Conservation (phyloP, 2,113 vertebrate genomes). For the Tyto alba region DNA sequence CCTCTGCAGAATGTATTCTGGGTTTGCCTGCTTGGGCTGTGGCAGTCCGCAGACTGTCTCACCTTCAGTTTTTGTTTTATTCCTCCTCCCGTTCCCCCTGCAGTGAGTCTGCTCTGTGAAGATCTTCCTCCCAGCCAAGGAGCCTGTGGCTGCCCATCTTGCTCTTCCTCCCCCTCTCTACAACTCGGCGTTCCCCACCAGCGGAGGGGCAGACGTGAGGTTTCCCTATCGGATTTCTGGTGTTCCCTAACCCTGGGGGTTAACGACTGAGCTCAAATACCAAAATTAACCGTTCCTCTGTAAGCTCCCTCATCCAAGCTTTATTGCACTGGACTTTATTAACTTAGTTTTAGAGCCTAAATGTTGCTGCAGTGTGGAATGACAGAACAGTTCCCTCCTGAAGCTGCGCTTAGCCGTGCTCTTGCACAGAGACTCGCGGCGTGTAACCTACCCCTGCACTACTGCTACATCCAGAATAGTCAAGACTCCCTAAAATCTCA, state of each 20-base stretch:
- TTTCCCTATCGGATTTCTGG: background rate
- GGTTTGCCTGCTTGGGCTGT: background rate
- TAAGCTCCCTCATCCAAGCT: background rate
- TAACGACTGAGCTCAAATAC: background rate
- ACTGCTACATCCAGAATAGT: background rate
- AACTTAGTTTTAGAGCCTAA: background rate
- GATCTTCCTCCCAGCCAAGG: background rate
- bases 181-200: background rate
- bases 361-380: background rate
- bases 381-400: background rate
- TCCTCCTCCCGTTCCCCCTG: background rate
- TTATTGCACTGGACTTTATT: background rate
- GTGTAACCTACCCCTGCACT: background rate
- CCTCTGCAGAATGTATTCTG: background rate
- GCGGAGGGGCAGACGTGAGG: background rate
- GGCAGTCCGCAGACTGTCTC: background rate
- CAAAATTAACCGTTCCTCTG: background rate
- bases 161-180: background rate
- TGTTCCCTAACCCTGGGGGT: background rate
- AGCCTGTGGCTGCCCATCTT: background rate
- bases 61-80: background rate
- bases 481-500: background rate
- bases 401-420: background rate
- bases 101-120: background rate
- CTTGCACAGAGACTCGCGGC: fast-evolving